Conservation (phyloP, 2,797 vertebrate species). For the Phylloscopus collybita region DNA sequence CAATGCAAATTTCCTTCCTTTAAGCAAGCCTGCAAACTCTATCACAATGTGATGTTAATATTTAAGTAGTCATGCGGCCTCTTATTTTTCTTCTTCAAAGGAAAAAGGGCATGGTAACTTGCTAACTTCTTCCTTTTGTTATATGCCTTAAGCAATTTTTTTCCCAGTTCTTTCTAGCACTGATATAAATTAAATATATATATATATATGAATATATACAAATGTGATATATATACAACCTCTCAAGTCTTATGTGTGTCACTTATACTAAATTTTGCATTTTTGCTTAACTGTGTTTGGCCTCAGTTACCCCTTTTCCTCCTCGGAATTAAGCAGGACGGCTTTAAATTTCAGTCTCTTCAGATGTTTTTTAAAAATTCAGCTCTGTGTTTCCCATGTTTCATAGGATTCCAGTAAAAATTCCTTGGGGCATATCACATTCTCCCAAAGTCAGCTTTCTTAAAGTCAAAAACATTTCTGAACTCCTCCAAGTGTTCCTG, state of each 20-base stretch:
- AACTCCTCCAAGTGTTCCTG: slow-evolving; percentile 24
- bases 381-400: slow-evolving; percentile 62
- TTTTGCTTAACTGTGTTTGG: slow-evolving; percentile 59
- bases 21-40: slow-evolving; percentile 25
- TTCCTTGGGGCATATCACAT: slow-evolving; percentile 59
- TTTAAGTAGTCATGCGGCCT: slow-evolving; percentile 7
- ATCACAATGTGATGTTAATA: slow-evolving; percentile 4
- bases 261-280: slow-evolving; percentile 47
- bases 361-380: slow-evolving; percentile 62
- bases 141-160: not conserved
- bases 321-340: slow-evolving; percentile 37
- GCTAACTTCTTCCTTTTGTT: slow-evolving; percentile 15
- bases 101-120: not conserved
- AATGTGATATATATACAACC: not conserved
- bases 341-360: slow-evolving; percentile 69
- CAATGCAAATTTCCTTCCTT: slow-evolving; percentile 34
- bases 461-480: slow-evolving; percentile 53
- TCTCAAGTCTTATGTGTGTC: slow-evolving; percentile 37
- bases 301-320: slow-evolving; percentile 69
- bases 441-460: slow-evolving; percentile 68
- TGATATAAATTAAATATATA: not conserved
- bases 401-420: slow-evolving; percentile 51
- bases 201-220: not conserved
- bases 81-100: slow-evolving; percentile 25
- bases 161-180: not conserved